These are phyloP conservation scores for Ptychochromis oligacanthus DNA, from an alignment of 2,113 vertebrate genomes.

Conservation along the genomic window DNA sequence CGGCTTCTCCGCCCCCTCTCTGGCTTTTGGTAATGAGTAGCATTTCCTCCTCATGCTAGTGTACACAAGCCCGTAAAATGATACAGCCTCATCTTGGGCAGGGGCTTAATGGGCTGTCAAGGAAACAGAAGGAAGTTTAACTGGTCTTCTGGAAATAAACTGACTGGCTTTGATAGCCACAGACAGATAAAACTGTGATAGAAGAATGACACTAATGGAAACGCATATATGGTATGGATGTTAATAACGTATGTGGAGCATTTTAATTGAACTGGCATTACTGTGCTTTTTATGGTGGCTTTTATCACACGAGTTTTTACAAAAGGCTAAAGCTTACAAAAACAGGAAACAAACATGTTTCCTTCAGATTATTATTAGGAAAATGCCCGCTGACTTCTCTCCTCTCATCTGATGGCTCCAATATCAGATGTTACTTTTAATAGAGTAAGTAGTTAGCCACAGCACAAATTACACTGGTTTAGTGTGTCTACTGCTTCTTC, in stretches of 20 bases:
- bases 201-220: neutral
- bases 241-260: neutral
- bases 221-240: neutral
- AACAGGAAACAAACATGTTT: neutral
- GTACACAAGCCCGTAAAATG: slow-evolving; percentile 37
- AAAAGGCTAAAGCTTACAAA: neutral
- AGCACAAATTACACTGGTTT: neutral
- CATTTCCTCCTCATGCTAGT: slow-evolving; percentile 16
- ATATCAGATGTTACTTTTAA: neutral
- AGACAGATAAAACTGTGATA: neutral
- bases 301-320: neutral
- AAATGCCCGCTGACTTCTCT: neutral
- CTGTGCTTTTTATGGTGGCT: neutral
- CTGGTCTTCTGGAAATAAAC: slow-evolving; percentile 9
- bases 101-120: slow-evolving; percentile 37
- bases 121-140: slow-evolving; percentile 28
- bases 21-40: slow-evolving; percentile 31
- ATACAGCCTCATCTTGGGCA: slow-evolving; percentile 23
- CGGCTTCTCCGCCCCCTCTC: neutral
- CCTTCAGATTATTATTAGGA: neutral
- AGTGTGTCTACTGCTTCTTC: neutral
- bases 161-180: slow-evolving; percentile 1
- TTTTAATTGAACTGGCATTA: neutral
- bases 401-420: neutral
- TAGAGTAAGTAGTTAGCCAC: neutral